Evolutionary conservation across 2,888 invertebrate genomes (phyloP), one percentile per base, ranked within the genome.

Genomic region (Drosophila flavopinicola): DNA sequence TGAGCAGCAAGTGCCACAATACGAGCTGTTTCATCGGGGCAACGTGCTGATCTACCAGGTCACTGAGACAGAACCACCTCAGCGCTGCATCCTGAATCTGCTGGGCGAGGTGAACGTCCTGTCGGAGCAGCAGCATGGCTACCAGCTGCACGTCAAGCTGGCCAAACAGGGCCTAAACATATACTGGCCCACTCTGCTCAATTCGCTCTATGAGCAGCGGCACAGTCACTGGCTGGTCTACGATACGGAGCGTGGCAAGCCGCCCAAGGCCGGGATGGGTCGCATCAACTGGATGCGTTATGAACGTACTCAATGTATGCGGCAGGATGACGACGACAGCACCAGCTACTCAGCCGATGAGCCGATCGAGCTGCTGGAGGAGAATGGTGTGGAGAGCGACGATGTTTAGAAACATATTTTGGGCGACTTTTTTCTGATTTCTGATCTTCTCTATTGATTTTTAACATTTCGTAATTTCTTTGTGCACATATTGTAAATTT

Each of bases 1-100:
- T 11, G 79, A 80, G 44, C 86, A 80, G 24, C 52, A 67, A 7
- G 56, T 56, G 20, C 30, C 65, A 3, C 49, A 84, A 2, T 86
- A 84, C 23, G 27, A 77, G 2, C 66, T 80, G 0, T 6, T 37
- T 0, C 45, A 64, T n/a, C 6, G 11, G 1, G 49, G 39, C 0
- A 64, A 58, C 7, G 42, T 61, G 0, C 32, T 86, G 1, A 10
- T 56, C 9, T 86, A 86, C 15, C 32, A 41, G 17, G 70, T 59
- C 0, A 13, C 15, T 0, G 27, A 13, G n/a, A 54, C 45, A 1
- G 33, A 45, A 1, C 87, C 87, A 1, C 64, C 54, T 0, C 78
- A 84, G 1, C 56, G 66, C 1, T 80, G 60, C 37, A 25, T 80
- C 0, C 11, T 86, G 0, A 66, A 70, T 38, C 39, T 86, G 2